Evolutionary conservation across 2,113 vertebrate species (phyloP).

Genomic region (Colinus virginianus): DNA sequence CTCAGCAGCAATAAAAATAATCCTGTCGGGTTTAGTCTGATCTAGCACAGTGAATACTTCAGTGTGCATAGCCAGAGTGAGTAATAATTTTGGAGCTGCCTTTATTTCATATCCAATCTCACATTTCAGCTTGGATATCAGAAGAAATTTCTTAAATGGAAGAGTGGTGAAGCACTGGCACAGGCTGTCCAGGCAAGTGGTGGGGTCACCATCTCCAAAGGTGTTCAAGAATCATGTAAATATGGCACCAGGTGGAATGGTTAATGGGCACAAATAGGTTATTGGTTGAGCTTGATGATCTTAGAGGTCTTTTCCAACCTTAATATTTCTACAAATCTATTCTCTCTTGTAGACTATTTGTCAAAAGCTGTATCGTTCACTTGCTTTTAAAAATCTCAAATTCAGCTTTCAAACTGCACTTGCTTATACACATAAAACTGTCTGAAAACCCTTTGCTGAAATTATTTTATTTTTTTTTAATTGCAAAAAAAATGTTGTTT

Average conservation of each 20-base stretch:
- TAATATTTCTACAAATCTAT: no score
- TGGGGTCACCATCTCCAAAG: no score
- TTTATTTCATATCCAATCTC: not conserved
- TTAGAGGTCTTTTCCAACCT: no score
- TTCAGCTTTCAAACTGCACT: accelerated
- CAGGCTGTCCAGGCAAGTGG: no score
- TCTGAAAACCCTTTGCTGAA: not conserved
- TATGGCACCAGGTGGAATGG: no score
- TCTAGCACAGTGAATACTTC: not conserved
- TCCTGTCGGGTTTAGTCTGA: not conserved
- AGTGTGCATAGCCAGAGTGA: not conserved
- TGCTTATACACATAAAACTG: not conserved
- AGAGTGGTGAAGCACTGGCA: no score
- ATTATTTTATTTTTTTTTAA: not conserved
- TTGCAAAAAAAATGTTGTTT: not conserved
- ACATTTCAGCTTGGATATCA: no score
- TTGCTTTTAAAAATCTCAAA: not conserved
- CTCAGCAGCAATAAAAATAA: not conserved
- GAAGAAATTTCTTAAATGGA: no score
- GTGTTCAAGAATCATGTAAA: no score
- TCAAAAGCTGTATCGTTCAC: not conserved
- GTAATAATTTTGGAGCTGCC: not conserved
- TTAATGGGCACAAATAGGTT: no score
- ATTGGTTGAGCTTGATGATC: no score
- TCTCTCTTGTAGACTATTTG: not conserved